Conservation (phyloP, 2,113 vertebrate genomes). For the Lophochroa leadbeateri region DNA sequence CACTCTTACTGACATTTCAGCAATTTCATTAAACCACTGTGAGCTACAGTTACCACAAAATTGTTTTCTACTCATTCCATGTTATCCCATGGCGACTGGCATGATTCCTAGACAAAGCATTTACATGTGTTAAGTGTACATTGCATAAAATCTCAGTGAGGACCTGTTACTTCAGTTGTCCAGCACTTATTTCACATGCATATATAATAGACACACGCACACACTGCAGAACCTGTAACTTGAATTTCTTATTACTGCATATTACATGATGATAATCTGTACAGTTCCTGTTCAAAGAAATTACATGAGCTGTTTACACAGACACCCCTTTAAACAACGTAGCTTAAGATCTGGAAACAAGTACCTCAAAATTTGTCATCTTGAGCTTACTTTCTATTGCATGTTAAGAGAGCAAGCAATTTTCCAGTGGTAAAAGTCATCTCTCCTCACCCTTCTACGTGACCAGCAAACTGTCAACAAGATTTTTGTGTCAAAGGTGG, state of each 20-base stretch:
- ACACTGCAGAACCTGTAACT: background rate
- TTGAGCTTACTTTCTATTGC: background rate
- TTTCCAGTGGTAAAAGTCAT: background rate
- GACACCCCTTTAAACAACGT: background rate
- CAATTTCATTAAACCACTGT: constrained; percentile 19
- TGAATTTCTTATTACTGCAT: background rate
- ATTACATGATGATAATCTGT: background rate
- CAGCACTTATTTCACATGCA: background rate
- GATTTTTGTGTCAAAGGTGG: background rate
- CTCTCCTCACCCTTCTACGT: background rate
- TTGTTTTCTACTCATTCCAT: background rate
- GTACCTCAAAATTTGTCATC: background rate
- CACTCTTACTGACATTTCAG: constrained; percentile 23
- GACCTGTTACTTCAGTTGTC: background rate
- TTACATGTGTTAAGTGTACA: background rate
- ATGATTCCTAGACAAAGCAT: background rate
- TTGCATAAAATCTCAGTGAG: background rate
- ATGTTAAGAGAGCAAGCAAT: background rate
- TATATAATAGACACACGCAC: background rate
- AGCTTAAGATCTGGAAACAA: background rate
- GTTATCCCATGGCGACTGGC: background rate
- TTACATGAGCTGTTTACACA: background rate
- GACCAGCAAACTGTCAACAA: background rate
- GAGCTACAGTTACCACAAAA: constrained; percentile 9
- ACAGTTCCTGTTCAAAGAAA: background rate